Base-by-base conservation (phyloP, 1,140 invertebrate genomes). In the Zaprionus nigranus region DNA sequence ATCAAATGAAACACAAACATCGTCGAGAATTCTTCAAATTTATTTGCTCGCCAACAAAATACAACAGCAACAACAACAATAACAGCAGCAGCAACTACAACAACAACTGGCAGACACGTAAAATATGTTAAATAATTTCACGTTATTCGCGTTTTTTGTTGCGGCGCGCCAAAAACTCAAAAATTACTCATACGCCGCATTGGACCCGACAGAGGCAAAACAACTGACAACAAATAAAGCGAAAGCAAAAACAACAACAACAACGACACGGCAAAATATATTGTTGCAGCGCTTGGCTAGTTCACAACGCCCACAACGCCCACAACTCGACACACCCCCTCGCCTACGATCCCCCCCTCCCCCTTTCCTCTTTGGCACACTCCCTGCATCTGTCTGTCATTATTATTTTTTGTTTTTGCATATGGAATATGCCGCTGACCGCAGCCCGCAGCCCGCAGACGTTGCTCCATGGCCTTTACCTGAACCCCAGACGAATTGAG, bases 181-280 rank as follows among this genome's bases (percentile, higher is more conserved):
- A 86, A 74, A 86, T 83, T 86, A 86, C 84, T 86, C 82, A 86
- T 87, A 87, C 82, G 79, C 83, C 80, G 75, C 65, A 46, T 65
- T 58, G 62, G 74, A 34, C 54, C 51, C 34, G 22, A 17, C 40
- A 49, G 26, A 72, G 65, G 36, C 49, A 74, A 70, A 60, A 75
- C 58, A 69, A 59, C 57, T 59, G 58, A 24, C 17, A 20, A 34
- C 58, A 34, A 53, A 57, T 30, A 20, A 68, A 11, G 7, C 13
- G 28, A 53, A 12, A 65, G 7, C 13, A 34, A 53, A 12, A 65
- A 54, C 6, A 53, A 28, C 3, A 59, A 53, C 38, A 65, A 22
- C 9, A 22, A 5, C 46, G 13, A 24, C 36, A 66, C 11, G 15
- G 49, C 26, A 36, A 43, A 43, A 60, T 65, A 53, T 59, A 60